Evolutionary conservation across 2,797 vertebrate species (phyloP), one percentile per base, ranked within the genome.

Genomic region (Saxicola maurus): DNA sequence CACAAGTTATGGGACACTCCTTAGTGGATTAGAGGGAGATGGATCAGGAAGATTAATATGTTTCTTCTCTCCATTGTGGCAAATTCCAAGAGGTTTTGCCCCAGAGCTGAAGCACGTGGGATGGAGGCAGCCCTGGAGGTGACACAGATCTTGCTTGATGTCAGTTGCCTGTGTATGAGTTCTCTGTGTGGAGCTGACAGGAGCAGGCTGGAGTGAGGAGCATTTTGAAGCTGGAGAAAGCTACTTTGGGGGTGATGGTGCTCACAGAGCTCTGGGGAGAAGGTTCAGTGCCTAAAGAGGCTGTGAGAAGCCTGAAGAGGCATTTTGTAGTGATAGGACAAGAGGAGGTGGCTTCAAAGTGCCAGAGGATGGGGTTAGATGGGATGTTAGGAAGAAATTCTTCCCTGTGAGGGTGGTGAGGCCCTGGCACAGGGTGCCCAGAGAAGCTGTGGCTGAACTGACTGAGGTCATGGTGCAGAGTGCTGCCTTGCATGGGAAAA

Each of bases 1-100:
- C 83, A 64, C 56, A 88, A 53, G 27, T 27, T 69, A 28, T 45
- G 79, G 67, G 69, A 56, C n/a, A 17, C 28, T 81, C 62, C 69
- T 75, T 23, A 45, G 31, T 1, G 4, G 77, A 73, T 69, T 82
- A 67, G 46, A 53, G 53, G 53, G 72, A 67, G 57, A 64, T 28
- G 33, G 43, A 56, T 73, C 3, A 8, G 37, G 75, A 87, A 75
- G 69, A 89, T 87, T 11, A 82, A 82, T 51, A 19, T 1, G 1
- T 69, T 77, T 67, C 37, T 71, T 71, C 53, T 67, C 42, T 43
- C 71, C 1, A 0, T 7, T 7, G 11, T 11, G 80, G 61, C 65
- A 27, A 31, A 25, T 67, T 74, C 61, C 6, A 13, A 64, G 62
- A 31, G 23, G 33, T 52, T 92, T 89, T 0, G 0, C 25, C 74